Percentiles rank a stretch among this genome's conserved stretches.
phyloP scores from a whole-genome alignment of 2,113 vertebrate species.

The Centrocercus urophasianus region DNA sequence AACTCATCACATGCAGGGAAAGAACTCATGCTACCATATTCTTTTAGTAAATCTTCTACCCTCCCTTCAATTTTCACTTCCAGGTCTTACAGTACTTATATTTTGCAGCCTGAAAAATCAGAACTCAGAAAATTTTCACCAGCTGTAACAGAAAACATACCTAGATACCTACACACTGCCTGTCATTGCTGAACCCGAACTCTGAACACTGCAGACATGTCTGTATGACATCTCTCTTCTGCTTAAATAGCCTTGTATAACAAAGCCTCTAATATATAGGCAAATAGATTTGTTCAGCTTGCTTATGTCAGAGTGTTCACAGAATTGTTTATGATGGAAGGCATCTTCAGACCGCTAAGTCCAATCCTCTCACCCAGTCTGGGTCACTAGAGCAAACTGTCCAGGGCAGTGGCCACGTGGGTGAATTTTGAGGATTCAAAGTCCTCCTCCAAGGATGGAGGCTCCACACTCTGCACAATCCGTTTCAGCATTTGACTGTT shows the following conservation, averaged over 20 bases:
- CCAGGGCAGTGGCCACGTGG: not conserved
- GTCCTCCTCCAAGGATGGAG: not conserved
- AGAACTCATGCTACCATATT: not conserved
- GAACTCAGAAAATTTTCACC: not conserved
- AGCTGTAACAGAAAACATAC: not conserved
- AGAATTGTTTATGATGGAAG: not conserved
- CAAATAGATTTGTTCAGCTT: not conserved
- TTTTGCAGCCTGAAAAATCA: not conserved
- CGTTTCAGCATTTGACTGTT: too few species aligned
- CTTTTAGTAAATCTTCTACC: not conserved
- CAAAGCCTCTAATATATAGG: not conserved
- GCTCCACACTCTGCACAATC: not conserved
- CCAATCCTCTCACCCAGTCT: not conserved
- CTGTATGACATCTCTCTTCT: too few species aligned
- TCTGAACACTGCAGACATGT: not conserved
- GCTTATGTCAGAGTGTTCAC: not conserved
- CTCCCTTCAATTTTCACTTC: not conserved
- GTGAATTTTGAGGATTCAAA: not conserved
- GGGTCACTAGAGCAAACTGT: not conserved
- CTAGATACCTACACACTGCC: not conserved
- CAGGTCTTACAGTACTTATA: not conserved
- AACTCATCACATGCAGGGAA: not conserved
- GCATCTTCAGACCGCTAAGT: not conserved
- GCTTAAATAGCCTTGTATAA: not conserved
- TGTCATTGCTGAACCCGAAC: not conserved